Evolutionary conservation across 2,888 invertebrate genomes (phyloP).

Genomic region (Julus scandinavius): DNA sequence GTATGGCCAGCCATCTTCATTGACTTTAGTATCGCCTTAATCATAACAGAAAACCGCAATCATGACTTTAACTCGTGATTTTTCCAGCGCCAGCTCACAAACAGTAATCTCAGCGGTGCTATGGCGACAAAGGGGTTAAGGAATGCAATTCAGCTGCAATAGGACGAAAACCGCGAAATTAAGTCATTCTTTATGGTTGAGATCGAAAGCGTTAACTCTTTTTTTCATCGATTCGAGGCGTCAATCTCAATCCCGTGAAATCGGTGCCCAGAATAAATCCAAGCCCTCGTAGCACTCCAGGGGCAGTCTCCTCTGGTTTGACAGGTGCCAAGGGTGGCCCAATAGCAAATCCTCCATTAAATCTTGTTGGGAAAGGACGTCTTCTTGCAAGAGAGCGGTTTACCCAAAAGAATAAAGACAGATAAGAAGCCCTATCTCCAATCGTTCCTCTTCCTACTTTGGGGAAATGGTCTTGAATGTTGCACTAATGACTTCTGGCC

Average conservation of each 20-base stretch:
- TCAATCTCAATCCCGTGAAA: not conserved
- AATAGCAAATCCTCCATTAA: not conserved
- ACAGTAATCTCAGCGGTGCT: not conserved
- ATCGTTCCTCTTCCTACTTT: not conserved
- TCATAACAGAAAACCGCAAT: too few relatives aligned
- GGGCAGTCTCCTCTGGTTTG: not conserved
- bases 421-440: not conserved
- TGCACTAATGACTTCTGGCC: constrained; percentile 45
- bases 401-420: not conserved
- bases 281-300: too few relatives aligned
- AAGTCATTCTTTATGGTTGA: not conserved
- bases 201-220: not conserved
- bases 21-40: too few relatives aligned
- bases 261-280: not conserved
- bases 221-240: not conserved
- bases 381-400: not conserved
- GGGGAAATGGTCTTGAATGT: not conserved
- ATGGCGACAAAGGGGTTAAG: not conserved
- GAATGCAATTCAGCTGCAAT: not conserved
- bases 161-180: not conserved
- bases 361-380: not conserved
- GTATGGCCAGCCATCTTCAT: too few relatives aligned
- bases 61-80: not conserved
- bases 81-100: not conserved
- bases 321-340: not conserved